Evolutionary conservation across 1,140 invertebrate species (phyloP).

Genomic region (Potamilus streckersoni): DNA sequence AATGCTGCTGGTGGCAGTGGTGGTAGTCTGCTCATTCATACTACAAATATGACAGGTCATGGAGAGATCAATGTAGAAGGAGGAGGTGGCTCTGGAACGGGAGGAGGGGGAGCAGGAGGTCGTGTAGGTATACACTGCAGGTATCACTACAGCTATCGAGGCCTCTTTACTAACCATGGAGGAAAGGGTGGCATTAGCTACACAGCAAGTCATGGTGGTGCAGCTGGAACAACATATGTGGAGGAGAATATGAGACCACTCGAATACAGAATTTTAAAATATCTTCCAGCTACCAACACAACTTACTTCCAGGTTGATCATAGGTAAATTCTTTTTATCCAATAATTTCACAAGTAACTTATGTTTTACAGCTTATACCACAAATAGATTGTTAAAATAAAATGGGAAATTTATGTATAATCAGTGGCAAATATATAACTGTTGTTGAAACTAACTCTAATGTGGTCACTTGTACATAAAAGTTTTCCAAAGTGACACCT

Average conservation of each 20-base stretch:
- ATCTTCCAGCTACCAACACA: constrained; percentile 39
- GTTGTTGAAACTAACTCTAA: too few relatives aligned
- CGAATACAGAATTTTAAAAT: constrained; percentile 54
- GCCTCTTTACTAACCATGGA: constrained; percentile 46
- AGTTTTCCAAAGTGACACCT: too few relatives aligned
- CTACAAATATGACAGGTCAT: constrained; percentile 56
- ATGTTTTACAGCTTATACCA: too few relatives aligned
- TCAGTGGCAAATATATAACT: too few relatives aligned
- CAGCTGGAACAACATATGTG: constrained; percentile 54
- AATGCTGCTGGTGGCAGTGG: constrained; percentile 55
- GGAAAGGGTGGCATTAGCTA: constrained; percentile 36
- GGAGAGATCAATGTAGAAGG: constrained; percentile 48
- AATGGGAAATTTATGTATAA: too few relatives aligned
- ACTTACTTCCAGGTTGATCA: constrained; percentile 57
- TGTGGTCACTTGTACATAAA: too few relatives aligned
- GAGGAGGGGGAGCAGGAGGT: constrained; percentile 52
- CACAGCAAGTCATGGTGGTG: constrained; percentile 35
- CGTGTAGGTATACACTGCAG: constrained; percentile 52
- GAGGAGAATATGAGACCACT: constrained; percentile 54
- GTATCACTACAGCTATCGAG: constrained; percentile 50
- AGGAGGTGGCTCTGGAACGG: constrained; percentile 30
- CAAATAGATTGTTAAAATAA: too few relatives aligned
- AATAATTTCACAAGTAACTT: neutral
- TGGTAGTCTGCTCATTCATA: constrained; percentile 50
- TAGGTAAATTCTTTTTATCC: constrained; percentile 1